These are phyloP conservation scores for Eupithecia centaureata DNA, from an alignment of 2,888 invertebrate species.

Conservation along the genomic window DNA sequence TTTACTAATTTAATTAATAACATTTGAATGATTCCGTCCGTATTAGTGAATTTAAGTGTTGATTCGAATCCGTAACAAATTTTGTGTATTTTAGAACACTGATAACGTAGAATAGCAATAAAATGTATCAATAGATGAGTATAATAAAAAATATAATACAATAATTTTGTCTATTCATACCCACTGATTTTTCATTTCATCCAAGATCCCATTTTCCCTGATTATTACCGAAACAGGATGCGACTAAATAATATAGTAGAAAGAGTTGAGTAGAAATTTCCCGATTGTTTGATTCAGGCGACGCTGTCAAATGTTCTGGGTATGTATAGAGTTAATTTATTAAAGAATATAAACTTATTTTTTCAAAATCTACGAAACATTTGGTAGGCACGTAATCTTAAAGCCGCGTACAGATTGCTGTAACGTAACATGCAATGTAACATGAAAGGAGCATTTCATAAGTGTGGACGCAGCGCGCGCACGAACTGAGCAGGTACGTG, in stretches of 20 bases:
- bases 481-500: no score
- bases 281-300: no score
- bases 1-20: conserved; percentile 77
- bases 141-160: conserved; percentile 60
- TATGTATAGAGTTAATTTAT: no score
- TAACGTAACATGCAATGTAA: no score
- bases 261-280: neutral
- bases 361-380: no score
- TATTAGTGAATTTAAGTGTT: conserved; percentile 48
- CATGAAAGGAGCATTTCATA: no score
- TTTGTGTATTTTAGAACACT: conserved; percentile 67
- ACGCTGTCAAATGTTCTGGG: no score
- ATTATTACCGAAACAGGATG: neutral
- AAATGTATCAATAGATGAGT: conserved; percentile 68
- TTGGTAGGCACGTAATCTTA: no score
- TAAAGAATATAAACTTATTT: no score
- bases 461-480: no score
- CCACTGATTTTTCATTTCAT: conserved; percentile 48
- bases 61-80: conserved; percentile 53
- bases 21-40: conserved; percentile 67
- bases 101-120: conserved; percentile 56
- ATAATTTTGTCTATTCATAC: conserved; percentile 71
- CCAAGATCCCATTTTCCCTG: neutral
- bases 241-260: neutral
- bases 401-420: no score